These are phyloP conservation scores for Martes martes DNA, from an alignment of 2,113 vertebrate species.

Conservation along the genomic window DNA sequence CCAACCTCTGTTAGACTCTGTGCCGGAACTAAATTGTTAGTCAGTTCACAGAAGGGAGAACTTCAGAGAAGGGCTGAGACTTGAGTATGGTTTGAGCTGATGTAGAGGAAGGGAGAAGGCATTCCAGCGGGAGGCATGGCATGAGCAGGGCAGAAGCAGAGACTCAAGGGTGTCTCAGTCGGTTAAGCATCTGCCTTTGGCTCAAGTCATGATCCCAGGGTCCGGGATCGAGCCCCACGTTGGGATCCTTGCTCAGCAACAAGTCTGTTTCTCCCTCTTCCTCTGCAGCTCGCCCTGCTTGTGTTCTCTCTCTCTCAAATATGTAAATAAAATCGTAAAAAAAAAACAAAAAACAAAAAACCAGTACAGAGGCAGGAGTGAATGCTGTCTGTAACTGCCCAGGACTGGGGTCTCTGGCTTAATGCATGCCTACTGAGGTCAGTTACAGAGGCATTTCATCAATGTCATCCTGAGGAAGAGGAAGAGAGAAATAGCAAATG, in stretches of 20 bases:
- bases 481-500: background rate
- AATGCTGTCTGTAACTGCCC: background rate
- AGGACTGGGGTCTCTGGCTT: background rate
- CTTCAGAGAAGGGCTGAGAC: background rate
- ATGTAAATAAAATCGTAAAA: too few species aligned
- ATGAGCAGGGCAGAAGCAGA: background rate
- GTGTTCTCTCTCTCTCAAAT: too few species aligned
- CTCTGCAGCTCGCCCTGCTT: too few species aligned
- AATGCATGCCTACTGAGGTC: background rate
- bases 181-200: background rate
- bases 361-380: too few species aligned
- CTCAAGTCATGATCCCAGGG: background rate
- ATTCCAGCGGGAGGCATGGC: background rate
- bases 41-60: background rate
- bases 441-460: background rate
- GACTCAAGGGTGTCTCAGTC: background rate
- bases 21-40: background rate
- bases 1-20: background rate
- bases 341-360: too few species aligned
- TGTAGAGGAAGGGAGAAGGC: background rate
- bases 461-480: background rate
- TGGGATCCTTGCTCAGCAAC: too few species aligned
- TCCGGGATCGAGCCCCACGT: background rate
- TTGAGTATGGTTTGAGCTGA: too few species aligned
- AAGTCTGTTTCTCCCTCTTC: too few species aligned